Base-by-base conservation (phyloP, 2,113 vertebrate genomes). In the Xyliphius kryptos region DNA sequence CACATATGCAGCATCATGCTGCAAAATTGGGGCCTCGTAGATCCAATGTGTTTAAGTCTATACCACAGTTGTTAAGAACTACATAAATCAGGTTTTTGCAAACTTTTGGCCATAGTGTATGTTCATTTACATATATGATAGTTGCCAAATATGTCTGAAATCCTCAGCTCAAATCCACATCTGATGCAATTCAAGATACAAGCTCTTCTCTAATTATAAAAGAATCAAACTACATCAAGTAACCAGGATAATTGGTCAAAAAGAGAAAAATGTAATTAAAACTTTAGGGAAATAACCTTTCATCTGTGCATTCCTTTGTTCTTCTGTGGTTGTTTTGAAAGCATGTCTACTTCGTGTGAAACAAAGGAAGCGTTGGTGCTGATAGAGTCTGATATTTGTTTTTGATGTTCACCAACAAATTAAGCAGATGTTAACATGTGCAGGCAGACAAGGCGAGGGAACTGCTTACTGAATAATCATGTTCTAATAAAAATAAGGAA, bases 381-480 rank as follows among this genome's bases (percentile, higher is more conserved):
- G 56, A 73, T 77, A 63, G 50, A 71, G 61, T 64, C 22, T 38
- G 60, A 74, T 75, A n/a, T n/a, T 76, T 46, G 61, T 70, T 69
- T 81, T 74, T 79, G 48, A 77, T 80, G 73, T 82, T 77, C 52
- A 53, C 46, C 14, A 58, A 60, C 66, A 70, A 80, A 76, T 68
- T 69, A 79, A 74, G 67, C 76, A 74, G 77, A 73, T 80, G 78
- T 79, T 81, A 81, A 79, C 72, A 79, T 69, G 60, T 37, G 66
- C 66, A 65, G 70, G 76, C 62, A 73, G 63, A 52, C 40, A 62
- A 63, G 57, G 74, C 62, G 21, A 58, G 57, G 63, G 62, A 73
- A 73, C 75, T 70, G 13, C 71, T 72, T 74, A 71, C 64, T 78
- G 73, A 82, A 66, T 79, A 76, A 74, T 73, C 67, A 64, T 68